phyloP scores from a whole-genome alignment of 2,888 invertebrate genomes.

The Clunio marinus region DNA sequence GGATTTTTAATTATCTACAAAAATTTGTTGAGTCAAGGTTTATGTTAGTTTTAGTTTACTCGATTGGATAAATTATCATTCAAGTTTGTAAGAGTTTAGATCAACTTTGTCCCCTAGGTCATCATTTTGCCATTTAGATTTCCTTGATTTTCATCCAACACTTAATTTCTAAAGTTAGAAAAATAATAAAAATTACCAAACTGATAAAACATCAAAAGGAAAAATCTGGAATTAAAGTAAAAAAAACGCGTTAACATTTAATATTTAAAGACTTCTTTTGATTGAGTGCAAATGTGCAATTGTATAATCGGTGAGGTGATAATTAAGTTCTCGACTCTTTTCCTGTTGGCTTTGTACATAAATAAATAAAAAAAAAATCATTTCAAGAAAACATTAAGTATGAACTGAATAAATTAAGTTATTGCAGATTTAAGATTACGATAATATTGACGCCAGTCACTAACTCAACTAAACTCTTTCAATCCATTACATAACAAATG shows the following conservation, averaged over 20 bases:
- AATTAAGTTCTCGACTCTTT: no score
- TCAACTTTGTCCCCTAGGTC: not conserved
- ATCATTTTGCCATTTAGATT: not conserved
- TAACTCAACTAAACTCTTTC: no score
- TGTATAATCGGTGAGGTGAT: no score
- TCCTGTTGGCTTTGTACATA: no score
- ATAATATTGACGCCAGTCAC: no score
- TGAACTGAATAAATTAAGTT: no score
- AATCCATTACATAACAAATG: no score
- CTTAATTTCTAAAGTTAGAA: not conserved
- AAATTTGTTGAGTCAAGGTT: not conserved
- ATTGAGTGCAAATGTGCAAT: conserved; percentile 9
- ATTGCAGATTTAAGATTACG: no score
- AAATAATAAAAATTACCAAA: conserved; percentile 27
- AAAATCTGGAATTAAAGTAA: conserved; percentile 20
- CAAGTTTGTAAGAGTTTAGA: no score
- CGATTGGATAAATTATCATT: no score
- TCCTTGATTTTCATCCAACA: conserved; percentile 1
- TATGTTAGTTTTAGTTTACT: not conserved
- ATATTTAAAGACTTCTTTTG: not conserved
- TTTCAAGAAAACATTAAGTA: no score
- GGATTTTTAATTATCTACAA: conserved; percentile 2
- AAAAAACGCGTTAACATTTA: not conserved
- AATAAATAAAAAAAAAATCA: no score
- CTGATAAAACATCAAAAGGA: conserved; percentile 34